phyloP scores from a whole-genome alignment of 2,888 invertebrate genomes.

The Doris montereyensis region DNA sequence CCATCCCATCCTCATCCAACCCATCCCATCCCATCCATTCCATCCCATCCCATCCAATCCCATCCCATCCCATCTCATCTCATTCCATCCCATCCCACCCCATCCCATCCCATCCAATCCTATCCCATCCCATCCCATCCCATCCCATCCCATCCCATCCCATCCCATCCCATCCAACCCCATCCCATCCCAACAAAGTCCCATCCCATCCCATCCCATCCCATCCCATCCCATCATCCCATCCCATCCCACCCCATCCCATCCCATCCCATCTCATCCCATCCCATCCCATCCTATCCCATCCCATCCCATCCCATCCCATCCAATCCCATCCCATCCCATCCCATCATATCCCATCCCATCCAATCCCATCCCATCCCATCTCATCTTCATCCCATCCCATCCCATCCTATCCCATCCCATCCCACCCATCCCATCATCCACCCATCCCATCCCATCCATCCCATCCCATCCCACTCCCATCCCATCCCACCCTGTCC shows the following conservation, averaged over 20 bases:
- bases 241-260: background rate
- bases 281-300: background rate
- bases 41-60: slow-evolving; percentile 24
- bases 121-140: slow-evolving; percentile 12
- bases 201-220: slow-evolving; percentile 3
- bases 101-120: background rate
- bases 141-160: slow-evolving; percentile 8
- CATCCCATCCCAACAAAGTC: background rate
- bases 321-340: background rate
- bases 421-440: background rate
- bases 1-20: slow-evolving; percentile 22
- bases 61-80: too few relatives aligned
- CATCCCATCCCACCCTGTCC: slow-evolving; percentile 1
- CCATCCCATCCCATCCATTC: slow-evolving; percentile 27
- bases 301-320: slow-evolving; percentile 8
- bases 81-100: too few relatives aligned
- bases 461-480: slow-evolving; percentile 7
- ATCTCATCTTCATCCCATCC: background rate
- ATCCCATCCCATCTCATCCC: background rate
- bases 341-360: background rate
- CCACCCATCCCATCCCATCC: background rate
- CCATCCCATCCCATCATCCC: background rate
- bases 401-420: background rate
- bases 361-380: background rate
- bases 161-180: slow-evolving; percentile 12